Conservation (phyloP, 2,113 vertebrate genomes). For the Oreocharis arfaki region DNA sequence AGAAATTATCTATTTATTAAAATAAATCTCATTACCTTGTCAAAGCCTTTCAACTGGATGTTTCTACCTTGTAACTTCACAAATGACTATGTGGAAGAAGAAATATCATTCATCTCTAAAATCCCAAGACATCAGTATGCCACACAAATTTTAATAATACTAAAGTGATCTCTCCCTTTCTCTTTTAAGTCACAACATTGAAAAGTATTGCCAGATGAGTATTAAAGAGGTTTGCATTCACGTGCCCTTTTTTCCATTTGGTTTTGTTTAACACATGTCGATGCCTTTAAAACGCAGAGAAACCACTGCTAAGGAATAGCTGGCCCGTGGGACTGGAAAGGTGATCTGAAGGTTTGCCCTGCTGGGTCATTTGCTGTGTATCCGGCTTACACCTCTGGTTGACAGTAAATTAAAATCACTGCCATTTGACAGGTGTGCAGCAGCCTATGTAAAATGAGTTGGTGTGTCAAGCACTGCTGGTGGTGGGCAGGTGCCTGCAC, state of each 20-base stretch:
- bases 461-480: not conserved
- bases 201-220: not conserved
- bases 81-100: not conserved
- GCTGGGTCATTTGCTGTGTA: conserved; percentile 4
- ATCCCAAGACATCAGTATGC: not conserved
- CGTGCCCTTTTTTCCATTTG: not conserved
- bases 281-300: not conserved
- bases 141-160: not conserved
- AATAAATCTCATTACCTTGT: not conserved
- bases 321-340: conserved; percentile 14
- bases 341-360: conserved; percentile 46
- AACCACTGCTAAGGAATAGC: not conserved
- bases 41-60: not conserved
- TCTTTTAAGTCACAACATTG: not conserved
- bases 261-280: not conserved
- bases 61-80: conserved; percentile 1
- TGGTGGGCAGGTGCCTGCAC: not conserved
- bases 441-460: not conserved
- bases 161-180: not conserved
- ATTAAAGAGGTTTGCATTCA: not conserved
- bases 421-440: conserved; percentile 32
- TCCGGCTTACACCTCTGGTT: not conserved
- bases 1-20: not conserved
- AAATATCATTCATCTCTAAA: not conserved
- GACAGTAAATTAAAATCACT: conserved; percentile 46